Base-by-base conservation (phyloP, 2,888 invertebrate species). In the Pristionchus maxplancki region DNA sequence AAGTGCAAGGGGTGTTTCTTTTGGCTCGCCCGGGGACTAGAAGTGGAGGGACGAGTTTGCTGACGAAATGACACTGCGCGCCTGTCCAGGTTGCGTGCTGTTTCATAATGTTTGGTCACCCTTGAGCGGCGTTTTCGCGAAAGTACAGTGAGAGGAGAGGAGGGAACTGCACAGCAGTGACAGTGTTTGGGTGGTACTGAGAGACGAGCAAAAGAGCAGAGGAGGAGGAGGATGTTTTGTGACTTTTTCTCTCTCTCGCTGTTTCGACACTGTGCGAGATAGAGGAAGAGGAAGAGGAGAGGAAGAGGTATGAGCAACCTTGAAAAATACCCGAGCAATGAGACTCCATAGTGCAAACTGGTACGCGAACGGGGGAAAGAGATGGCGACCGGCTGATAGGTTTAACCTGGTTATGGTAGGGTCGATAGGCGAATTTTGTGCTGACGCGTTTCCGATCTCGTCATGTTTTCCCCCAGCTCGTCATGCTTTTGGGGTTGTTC, bases 71-170 rank as follows among this genome's bases (percentile, higher is more conserved):
- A 3, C n/a, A 71, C 62, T 24, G 40, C 37, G 20, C 20, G 40
- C 74, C 40, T 20, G 67, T n/a, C 13, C 20, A 6, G 40, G 11
- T 20, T 11, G 74, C 31, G 24, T 44, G 8, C 40, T 48, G 48
- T 78, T 78, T 78, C 78, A 78, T 48, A 78, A 78, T 78, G 78
- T 78, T 78, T 78, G 78, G 78, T 78, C 44, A 78, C 78, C 44
- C 78, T 74, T 78, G 44, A 37, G 31, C 71, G 34, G 37, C 17
- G 71, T 71, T 71, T n/a, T 71, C 78, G 44, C 13, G 78, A 78
- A 78, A 78, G 78, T 78, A 48, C 78, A 78, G 78, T 48, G 78
- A 48, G 48, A 28, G 67, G 17, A 24, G 20, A 50, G 50, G 67
- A 20, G 67, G 24, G 71, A 71, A 31, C 6, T 17, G 28, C 34